Evolutionary conservation across 2,888 invertebrate genomes (phyloP), one percentile per base, ranked within the genome.

Genomic region (Pristionchus maxplancki): DNA sequence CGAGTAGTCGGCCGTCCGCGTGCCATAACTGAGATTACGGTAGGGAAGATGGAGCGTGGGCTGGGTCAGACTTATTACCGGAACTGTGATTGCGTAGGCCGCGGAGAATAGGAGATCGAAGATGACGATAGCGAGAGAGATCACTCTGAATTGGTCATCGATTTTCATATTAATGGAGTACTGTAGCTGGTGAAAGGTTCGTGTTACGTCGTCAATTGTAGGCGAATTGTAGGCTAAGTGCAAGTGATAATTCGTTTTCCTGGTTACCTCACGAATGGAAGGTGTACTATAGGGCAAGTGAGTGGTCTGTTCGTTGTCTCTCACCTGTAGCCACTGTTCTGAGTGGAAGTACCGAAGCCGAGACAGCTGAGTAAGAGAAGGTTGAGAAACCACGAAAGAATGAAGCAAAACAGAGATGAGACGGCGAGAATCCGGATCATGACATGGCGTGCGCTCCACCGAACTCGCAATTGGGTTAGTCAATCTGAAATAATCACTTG

Each of bases 51-150:
- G 48, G 6, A 82, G 82, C 8, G 24, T 3, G 3, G 4, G 82
- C 6, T 50, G 13, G 31, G 82, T 48, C 20, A 48, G 24, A 24
- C 4, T 13, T 50, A 4, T 34, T 24, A 87, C 86, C 48, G 86
- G 86, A 1, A 71, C 86, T 9, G 28, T 71, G 20, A 87, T 87
- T 9, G 71, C 71, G 34, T 71, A 87, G 34, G 86, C 67, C 15
- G 24, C n/a, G 20, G 86, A 87, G 86, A 87, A 87, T 4, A 87
- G 34, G 20, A 87, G 86, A 34, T 87, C 86, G 50, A 71, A 71
- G 24, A 71, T 34, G 28, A 87, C 50, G 50, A 87, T 31, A 3
- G 71, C 48, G 4, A 71, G n/a, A 9, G 71, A 71, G 28, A 71
- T 87, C 44, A 24, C 17, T 34, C 86, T 87, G 48, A 71, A 85